phyloP scores from a whole-genome alignment of 1,140 invertebrate genomes.

The Euura lappo region DNA sequence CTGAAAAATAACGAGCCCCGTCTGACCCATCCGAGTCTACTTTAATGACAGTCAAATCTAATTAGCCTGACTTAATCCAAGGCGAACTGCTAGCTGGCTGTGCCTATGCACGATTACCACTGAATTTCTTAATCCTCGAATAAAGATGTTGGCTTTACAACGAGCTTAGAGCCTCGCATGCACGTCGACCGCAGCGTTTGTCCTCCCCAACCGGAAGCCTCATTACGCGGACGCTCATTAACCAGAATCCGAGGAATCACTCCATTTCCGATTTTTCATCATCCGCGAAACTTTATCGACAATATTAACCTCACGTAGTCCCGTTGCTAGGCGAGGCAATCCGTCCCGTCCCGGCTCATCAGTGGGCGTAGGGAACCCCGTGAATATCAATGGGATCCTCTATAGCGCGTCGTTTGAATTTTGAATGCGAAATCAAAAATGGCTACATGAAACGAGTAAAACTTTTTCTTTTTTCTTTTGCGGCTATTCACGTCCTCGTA shows the following conservation, averaged over 20 bases:
- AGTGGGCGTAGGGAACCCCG: background rate
- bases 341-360: background rate
- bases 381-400: background rate
- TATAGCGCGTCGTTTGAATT: background rate
- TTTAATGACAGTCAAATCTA: background rate
- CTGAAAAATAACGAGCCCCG: too few relatives aligned
- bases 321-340: conserved; percentile 1
- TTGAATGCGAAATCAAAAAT: too few relatives aligned
- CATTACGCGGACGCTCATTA: too few relatives aligned
- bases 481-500: too few relatives aligned
- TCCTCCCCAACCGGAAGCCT: too few relatives aligned
- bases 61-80: background rate
- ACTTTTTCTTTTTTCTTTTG: too few relatives aligned
- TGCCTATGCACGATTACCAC: background rate
- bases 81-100: background rate
- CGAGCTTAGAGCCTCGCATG: too few relatives aligned
- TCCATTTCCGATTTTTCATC: background rate
- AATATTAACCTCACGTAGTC: background rate
- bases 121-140: background rate
- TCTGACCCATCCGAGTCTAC: too few relatives aligned
- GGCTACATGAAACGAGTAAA: too few relatives aligned
- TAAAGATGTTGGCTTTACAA: background rate
- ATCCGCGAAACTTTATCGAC: background rate
- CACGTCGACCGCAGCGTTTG: too few relatives aligned
- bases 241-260: too few relatives aligned